Percentiles rank a stretch among this genome's conserved stretches.
These are phyloP conservation scores for Burhinus oedicnemus DNA, from an alignment of 2,113 vertebrate species.

Conservation along the genomic window DNA sequence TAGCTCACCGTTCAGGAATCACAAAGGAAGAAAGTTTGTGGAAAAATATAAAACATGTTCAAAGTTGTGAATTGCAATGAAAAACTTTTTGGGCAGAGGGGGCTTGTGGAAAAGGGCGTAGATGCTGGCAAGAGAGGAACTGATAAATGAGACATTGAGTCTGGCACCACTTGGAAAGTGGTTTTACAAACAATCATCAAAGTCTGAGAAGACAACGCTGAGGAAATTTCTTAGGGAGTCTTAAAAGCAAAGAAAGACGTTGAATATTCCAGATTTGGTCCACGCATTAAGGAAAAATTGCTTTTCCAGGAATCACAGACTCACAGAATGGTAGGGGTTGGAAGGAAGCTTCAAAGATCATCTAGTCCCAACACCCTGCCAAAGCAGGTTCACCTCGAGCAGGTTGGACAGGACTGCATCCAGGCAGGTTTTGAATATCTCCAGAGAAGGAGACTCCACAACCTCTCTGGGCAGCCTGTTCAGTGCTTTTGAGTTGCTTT, in stretches of 20 bases:
- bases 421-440: no score
- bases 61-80: background rate
- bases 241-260: background rate
- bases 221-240: background rate
- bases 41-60: background rate
- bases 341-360: no score
- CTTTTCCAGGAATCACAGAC: background rate
- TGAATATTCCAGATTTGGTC: background rate
- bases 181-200: background rate
- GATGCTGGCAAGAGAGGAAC: background rate
- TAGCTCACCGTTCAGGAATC: background rate
- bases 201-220: background rate
- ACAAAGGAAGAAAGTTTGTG: background rate
- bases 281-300: background rate
- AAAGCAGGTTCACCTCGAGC: no score
- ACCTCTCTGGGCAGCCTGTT: no score
- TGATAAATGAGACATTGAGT: background rate
- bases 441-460: no score
- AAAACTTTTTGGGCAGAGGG: background rate
- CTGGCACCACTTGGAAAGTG: background rate
- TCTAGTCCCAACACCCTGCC: no score
- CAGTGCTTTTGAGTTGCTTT: background rate
- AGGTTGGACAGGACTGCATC: no score
- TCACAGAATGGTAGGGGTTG: no score
- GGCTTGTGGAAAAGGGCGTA: background rate